Conservation (phyloP, 2,797 vertebrate species). For the Cirrhinus mrigala region DNA sequence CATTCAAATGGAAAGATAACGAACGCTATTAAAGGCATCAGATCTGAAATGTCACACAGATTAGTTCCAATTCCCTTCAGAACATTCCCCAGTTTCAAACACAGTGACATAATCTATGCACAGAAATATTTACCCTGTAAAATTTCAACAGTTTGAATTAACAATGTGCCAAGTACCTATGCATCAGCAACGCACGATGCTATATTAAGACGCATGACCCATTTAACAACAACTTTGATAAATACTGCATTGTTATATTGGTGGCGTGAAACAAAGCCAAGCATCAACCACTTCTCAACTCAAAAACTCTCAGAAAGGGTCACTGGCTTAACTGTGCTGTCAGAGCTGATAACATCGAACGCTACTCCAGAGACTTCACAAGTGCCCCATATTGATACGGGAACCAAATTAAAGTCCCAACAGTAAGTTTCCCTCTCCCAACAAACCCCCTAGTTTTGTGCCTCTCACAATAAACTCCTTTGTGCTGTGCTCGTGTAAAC, state of each 20-base stretch:
- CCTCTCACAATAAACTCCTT: not conserved
- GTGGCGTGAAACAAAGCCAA: slow-evolving; percentile 34
- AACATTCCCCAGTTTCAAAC: slow-evolving; percentile 36
- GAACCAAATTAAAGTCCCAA: slow-evolving; percentile 17
- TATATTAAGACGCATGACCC: slow-evolving; percentile 37
- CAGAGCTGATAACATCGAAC: not conserved
- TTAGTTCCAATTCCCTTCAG: slow-evolving; percentile 40
- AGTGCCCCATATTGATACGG: not conserved
- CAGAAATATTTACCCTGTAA: slow-evolving; percentile 28
- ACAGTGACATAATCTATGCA: slow-evolving; percentile 4
- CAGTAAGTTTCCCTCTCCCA: not conserved
- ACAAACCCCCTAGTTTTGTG: not conserved
- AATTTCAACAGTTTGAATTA: slow-evolving; percentile 18
- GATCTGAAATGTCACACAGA: slow-evolving; percentile 42
- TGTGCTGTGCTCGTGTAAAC: slow-evolving; percentile 29
- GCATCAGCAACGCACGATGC: slow-evolving; percentile 20
- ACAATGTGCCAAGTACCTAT: slow-evolving; percentile 37
- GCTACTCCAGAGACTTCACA: slow-evolving; percentile 25
- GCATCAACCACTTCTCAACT: slow-evolving; percentile 10
- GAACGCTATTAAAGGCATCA: slow-evolving; percentile 46
- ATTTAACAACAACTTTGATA: slow-evolving; percentile 43
- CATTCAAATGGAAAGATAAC: slow-evolving; percentile 44
- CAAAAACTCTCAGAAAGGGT: slow-evolving; percentile 9
- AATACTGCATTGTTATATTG: slow-evolving; percentile 32
- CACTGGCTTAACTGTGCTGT: not conserved